Percentiles rank a stretch among this genome's conserved stretches.
Evolutionary conservation across 2,888 invertebrate species (phyloP).

Genomic region (Allygus modestus): DNA sequence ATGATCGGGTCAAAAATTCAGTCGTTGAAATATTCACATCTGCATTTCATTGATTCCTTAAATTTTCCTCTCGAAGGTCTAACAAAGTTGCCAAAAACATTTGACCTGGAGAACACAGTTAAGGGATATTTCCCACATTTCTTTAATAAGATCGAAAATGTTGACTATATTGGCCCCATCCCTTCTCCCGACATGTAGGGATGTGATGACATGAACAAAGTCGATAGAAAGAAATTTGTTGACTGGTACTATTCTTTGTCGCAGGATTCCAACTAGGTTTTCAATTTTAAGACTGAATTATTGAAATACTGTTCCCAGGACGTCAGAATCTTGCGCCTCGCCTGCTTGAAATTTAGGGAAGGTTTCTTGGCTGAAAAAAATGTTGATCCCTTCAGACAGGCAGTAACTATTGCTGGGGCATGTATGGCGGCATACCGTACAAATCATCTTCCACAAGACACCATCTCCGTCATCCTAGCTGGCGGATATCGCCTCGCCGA

Average conservation of each 20-base stretch:
- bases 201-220: no score
- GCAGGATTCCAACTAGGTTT: no score
- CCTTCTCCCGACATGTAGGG: no score
- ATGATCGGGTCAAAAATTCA: no score
- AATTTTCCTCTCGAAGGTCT: conserved; percentile 71
- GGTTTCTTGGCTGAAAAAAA: conserved; percentile 66
- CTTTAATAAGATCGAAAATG: no score
- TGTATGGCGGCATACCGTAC: conserved; percentile 67
- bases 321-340: conserved; percentile 69
- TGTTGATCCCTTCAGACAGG: conserved; percentile 70
- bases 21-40: no score
- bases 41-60: conserved; percentile 60
- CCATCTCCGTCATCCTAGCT: background rate
- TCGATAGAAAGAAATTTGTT: no score
- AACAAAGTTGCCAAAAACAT: conserved; percentile 69
- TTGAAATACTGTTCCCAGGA: conserved; percentile 68
- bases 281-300: conserved; percentile 14
- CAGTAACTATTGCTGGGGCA: conserved; percentile 68
- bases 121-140: conserved; percentile 4
- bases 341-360: conserved; percentile 19
- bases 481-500: conserved; percentile 8
- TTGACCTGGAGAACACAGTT: conserved; percentile 67
- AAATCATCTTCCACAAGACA: background rate
- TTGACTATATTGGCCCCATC: no score
- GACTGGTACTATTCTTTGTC: no score